Base-by-base conservation (phyloP, 2,888 invertebrate genomes). In the Isotomurus palustris region DNA sequence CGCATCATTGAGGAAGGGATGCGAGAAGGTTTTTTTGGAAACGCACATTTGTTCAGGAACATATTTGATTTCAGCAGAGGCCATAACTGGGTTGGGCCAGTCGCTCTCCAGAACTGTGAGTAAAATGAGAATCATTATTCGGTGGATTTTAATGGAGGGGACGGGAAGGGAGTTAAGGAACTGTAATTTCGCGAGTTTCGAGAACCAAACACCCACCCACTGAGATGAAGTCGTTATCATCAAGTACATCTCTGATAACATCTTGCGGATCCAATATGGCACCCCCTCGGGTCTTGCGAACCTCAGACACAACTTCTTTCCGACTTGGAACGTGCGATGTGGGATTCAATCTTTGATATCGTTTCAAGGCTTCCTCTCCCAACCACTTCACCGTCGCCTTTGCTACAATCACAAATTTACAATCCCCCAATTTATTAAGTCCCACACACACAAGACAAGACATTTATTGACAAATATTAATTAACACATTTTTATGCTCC, bases 161-260 rank as follows among this genome's bases (percentile, higher is more conserved):
- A 32, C 22, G 28, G 24, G 24, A 52, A 8, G 25, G 25, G 22
- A 35, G 36, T 35, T n/a, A n/a, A 28, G 19, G 25, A n/a, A n/a
- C n/a, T n/a, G n/a, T n/a, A n/a, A n/a, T 22, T 19, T n/a, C n/a
- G n/a, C n/a, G n/a, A n/a, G n/a, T n/a, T n/a, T 2, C 43, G 52
- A 12, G 25, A 21, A 32, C n/a, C n/a, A n/a, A 43, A 36, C n/a
- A 65, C 77, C 75, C 73, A 81, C 82, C 80, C 28, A 82, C 77
- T 19, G 80, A 78, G 12, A 83, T 78, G 72, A 81, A 82, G 67
- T 83, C 83, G 69, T 82, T 80, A 70, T 83, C 82, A 65, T 82
- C 81, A 21, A 83, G 73, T 6, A 82, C 79, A 53, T 80, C 78
- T 43, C 72, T 73, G 41, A 82, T 76, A 14, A 73, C 50, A 70